Percentiles rank a stretch among this genome's conserved stretches.
These are phyloP conservation scores for Callocephalon fimbriatum DNA, from an alignment of 2,113 vertebrate genomes.

Conservation along the genomic window DNA sequence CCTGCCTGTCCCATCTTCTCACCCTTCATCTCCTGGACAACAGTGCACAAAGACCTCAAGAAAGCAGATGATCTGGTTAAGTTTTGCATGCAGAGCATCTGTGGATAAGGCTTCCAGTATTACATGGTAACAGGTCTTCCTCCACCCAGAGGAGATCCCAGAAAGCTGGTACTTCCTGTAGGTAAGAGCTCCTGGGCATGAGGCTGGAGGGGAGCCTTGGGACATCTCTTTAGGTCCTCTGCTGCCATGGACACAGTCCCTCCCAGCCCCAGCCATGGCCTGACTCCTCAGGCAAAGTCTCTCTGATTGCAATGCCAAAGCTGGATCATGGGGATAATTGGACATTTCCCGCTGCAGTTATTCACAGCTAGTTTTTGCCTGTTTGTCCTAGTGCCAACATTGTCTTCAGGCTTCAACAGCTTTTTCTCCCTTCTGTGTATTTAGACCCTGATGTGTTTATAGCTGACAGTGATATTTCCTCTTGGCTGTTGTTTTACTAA, in stretches of 20 bases:
- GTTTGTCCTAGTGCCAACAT: neutral
- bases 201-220: neutral
- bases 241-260: neutral
- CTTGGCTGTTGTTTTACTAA: neutral
- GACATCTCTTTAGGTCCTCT: neutral
- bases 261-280: neutral
- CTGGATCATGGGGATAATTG: neutral
- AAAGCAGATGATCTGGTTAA: neutral
- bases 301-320: neutral
- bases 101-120: neutral
- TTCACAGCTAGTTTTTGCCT: neutral
- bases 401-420: slow-evolving; percentile 6
- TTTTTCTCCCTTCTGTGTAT: neutral
- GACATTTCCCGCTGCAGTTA: neutral
- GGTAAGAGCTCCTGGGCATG: neutral
- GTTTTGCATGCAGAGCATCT: neutral
- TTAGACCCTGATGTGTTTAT: neutral
- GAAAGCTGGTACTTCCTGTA: neutral
- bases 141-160: neutral
- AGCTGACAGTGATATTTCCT: neutral
- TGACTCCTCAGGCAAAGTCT: neutral
- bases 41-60: neutral
- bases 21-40: neutral
- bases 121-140: neutral
- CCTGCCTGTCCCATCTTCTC: neutral